Base-by-base conservation (phyloP, 2,113 vertebrate genomes). In the Regulus satrapa region DNA sequence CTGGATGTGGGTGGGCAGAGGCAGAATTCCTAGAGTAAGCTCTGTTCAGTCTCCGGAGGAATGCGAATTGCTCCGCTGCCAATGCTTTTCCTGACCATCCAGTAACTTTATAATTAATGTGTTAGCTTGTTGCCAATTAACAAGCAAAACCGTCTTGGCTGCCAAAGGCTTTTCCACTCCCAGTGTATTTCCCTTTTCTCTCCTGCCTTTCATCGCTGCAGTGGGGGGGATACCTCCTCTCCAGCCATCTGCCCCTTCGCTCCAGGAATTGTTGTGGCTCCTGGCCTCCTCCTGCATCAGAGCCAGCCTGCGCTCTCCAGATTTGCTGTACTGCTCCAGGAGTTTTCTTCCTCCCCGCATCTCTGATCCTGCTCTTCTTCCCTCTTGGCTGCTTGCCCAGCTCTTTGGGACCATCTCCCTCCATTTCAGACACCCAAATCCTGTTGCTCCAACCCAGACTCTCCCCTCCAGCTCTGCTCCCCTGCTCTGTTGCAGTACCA, bases 61-160 rank as follows among this genome's bases (percentile, higher is more conserved):
- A 79, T 56, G 79, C 6, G 12, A 67, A 58, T 49, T 8, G 54
- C 40, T 74, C n/a, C 2, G 28, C 73, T 94, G 77, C 38, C 62
- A 34, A 1, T 66, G 61, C 6, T 71, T 69, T 74, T 18, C 51
- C 41, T 85, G 45, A 62, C 84, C 34, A 0, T 58, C 23, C 46
- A 76, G 89, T 41, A 91, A 86, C 68, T 92, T 82, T 58, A 66
- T 95, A 87, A 92, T 88, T 94, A 88, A 45, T 9, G 32, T 49
- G 41, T 75, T 92, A 79, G 74, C 74, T 87, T 68, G 69, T 68
- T 95, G 95, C 80, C 81, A 96, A 79, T 95, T 95, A 96, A 92
- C 76, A 68, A 51, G 74, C n/a, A 54, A 89, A 93, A 61, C 67
- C 49, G 8, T n/a, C 46, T 62, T 0, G 7, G 46, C 82, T 69